Conservation (phyloP, 1,140 invertebrate species). For the Solen grandis region DNA sequence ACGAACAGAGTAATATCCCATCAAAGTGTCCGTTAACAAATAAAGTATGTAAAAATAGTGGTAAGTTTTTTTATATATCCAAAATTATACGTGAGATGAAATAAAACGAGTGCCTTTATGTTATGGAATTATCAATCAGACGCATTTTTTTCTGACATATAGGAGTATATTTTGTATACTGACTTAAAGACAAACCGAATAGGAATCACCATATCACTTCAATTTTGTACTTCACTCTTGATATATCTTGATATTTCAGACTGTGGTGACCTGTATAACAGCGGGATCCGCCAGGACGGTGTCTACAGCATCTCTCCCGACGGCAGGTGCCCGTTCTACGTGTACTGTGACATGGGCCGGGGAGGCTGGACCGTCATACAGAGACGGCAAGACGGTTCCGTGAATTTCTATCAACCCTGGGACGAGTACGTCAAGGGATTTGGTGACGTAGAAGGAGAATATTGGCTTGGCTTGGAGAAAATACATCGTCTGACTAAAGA, state of each 20-base stretch:
- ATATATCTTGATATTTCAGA: background rate
- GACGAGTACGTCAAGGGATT: slow-evolving; percentile 16
- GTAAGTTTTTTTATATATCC: too few species aligned
- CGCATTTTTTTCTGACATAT: background rate
- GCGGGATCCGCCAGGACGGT: slow-evolving; percentile 1
- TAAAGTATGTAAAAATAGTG: too few species aligned
- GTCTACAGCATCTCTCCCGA: slow-evolving; percentile 33
- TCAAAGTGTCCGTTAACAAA: too few species aligned
- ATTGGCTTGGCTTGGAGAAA: slow-evolving; percentile 39
- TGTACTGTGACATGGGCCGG: slow-evolving; percentile 33
- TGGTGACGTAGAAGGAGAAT: slow-evolving; percentile 15
- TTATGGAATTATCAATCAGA: background rate
- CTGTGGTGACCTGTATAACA: slow-evolving; percentile 11
- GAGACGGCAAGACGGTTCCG: slow-evolving; percentile 1
- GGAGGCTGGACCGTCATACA: slow-evolving; percentile 47
- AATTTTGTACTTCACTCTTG: background rate
- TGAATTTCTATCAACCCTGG: slow-evolving; percentile 37
- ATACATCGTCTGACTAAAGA: slow-evolving; percentile 29
- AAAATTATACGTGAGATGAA: too few species aligned
- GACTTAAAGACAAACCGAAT: background rate
- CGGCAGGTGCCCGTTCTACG: slow-evolving; percentile 31
- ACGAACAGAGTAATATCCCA: too few species aligned
- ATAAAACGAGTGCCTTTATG: too few species aligned
- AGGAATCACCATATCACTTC: background rate
- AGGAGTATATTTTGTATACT: too few species aligned